Conservation (phyloP, 53 echinoderm and acorn worm genomes). For the Holothuria leucospilota region DNA sequence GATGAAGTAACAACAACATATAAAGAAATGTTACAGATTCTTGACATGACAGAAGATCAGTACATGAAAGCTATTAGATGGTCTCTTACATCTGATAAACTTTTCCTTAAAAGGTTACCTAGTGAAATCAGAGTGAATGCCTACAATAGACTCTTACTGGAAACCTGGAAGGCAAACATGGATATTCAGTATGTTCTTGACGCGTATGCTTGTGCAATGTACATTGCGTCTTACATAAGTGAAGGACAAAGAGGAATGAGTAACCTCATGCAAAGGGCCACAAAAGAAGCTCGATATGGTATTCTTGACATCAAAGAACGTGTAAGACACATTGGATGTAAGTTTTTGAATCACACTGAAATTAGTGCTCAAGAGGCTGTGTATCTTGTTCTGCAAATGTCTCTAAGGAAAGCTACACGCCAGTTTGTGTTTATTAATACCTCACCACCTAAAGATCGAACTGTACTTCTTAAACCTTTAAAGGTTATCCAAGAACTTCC, state of each 20-base stretch:
- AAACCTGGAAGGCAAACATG: conserved; percentile 24
- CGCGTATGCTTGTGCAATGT: conserved; percentile 55
- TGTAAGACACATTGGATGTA: conserved; percentile 51
- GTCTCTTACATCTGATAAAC: background rate
- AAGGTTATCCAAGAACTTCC: background rate
- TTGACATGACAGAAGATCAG: background rate
- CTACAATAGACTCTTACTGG: conserved; percentile 58
- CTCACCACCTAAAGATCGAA: conserved; percentile 12
- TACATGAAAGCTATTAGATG: background rate
- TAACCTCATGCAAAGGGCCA: too few species aligned
- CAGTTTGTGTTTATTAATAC: too few species aligned
- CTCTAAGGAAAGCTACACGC: too few species aligned
- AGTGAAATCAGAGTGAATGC: background rate
- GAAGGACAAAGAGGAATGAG: too few species aligned
- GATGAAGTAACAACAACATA: background rate
- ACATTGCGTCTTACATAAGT: too few species aligned
- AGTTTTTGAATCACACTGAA: conserved; percentile 56
- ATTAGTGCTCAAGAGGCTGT: background rate
- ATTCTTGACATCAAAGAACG: conserved; percentile 7
- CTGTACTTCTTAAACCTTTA: too few species aligned
- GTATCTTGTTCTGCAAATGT: background rate
- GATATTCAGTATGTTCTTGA: conserved; percentile 47
- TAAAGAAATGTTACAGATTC: conserved; percentile 35
- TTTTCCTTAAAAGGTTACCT: conserved; percentile 36
- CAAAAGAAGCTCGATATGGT: conserved; percentile 50